Evolutionary conservation across 2,113 vertebrate genomes (phyloP).

Genomic region (Pelobates fuscus): DNA sequence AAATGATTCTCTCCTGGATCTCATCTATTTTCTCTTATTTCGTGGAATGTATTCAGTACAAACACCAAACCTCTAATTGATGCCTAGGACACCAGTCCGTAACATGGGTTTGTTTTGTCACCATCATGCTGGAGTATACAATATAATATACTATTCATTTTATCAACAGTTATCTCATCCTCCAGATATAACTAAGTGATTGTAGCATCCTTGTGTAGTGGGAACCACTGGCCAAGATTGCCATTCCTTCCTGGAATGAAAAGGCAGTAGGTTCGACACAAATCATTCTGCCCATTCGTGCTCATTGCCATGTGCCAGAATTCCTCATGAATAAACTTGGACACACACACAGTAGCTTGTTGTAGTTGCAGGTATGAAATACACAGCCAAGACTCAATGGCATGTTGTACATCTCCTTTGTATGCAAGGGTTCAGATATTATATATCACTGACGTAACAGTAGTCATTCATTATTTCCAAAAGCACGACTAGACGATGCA

Average conservation of each 20-base stretch:
- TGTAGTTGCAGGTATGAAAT: conserved; percentile 43
- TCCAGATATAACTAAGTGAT: neutral
- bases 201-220: neutral
- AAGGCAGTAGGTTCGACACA: conserved; percentile 29
- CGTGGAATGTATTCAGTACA: neutral
- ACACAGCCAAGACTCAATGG: conserved; percentile 30
- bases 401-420: conserved; percentile 30
- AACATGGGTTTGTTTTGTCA: too few relatives aligned
- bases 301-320: conserved; percentile 34
- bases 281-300: conserved; percentile 24
- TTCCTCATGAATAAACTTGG: conserved; percentile 40
- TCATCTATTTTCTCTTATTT: neutral
- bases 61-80: neutral
- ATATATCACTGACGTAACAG: neutral
- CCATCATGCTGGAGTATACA: neutral
- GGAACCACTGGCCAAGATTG: conserved; percentile 6
- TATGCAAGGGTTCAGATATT: conserved; percentile 19
- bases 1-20: neutral
- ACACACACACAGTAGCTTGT: conserved; percentile 39
- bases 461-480: neutral
- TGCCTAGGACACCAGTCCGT: neutral
- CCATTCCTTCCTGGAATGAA: conserved; percentile 8
- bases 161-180: too few relatives aligned
- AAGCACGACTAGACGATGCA: too few relatives aligned
- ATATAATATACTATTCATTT: too few relatives aligned